Evolutionary conservation across 2,113 vertebrate genomes (phyloP).

Genomic region (Eptatretus burgeri): DNA sequence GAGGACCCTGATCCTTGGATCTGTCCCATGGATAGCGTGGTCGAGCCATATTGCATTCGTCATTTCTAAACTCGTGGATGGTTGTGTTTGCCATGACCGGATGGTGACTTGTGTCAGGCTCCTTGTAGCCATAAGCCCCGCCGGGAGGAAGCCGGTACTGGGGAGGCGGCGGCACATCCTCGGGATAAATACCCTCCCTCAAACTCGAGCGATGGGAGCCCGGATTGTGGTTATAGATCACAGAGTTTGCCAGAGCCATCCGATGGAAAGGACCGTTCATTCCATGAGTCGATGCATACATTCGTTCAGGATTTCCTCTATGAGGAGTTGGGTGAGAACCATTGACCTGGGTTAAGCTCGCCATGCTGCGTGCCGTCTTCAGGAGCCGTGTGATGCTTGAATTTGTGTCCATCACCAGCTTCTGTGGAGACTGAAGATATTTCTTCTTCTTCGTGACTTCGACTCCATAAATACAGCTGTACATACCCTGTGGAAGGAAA

Average conservation of each 20-base stretch:
- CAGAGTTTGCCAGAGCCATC: neutral
- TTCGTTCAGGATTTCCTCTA: neutral
- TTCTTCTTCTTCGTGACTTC: conserved; percentile 2
- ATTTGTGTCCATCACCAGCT: conserved; percentile 5
- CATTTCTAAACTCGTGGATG: conserved; percentile 2
- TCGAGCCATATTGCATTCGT: conserved; percentile 1
- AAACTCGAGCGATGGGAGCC: conserved; percentile 2
- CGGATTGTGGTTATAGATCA: conserved; percentile 2
- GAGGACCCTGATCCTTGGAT: neutral
- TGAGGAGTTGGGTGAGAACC: conserved; percentile 3
- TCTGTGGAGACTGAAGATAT: conserved; percentile 4
- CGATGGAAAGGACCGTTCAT: conserved; percentile 5
- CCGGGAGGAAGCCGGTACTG: conserved; percentile 1
- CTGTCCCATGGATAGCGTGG: conserved; percentile 2
- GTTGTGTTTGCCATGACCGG: neutral
- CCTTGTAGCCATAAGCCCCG: neutral
- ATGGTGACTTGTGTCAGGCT: neutral
- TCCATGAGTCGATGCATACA: neutral
- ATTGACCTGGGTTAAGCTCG: conserved; percentile 1
- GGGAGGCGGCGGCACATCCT: neutral
- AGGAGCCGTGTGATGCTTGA: conserved; percentile 1
- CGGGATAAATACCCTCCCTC: neutral
- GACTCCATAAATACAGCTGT: conserved; percentile 5
- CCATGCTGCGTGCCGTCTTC: conserved; percentile 4
- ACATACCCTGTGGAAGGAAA: neutral